phyloP scores from a whole-genome alignment of 2,113 vertebrate species.

The Ifrita kowaldi region DNA sequence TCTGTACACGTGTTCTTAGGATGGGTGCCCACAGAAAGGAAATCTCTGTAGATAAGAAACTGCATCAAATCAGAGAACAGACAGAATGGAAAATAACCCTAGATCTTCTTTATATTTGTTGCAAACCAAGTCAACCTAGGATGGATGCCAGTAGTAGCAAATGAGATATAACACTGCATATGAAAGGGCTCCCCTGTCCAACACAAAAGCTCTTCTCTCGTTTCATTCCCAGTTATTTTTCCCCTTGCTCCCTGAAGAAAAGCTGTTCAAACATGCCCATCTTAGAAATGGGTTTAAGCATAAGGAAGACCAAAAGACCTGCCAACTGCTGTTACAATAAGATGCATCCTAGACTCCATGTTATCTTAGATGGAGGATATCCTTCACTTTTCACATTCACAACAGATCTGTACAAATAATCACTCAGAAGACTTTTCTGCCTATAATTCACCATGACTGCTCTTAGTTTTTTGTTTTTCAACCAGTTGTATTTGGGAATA shows the following conservation, averaged over 20 bases:
- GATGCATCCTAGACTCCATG: too few species aligned
- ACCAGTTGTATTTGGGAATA: neutral
- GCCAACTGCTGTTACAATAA: neutral
- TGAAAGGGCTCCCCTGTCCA: neutral
- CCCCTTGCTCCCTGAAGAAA: neutral
- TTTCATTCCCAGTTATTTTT: neutral
- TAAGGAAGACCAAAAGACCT: neutral
- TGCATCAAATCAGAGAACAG: neutral
- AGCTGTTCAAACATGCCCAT: neutral
- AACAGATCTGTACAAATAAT: neutral
- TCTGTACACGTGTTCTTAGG: neutral
- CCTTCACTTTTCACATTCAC: neutral
- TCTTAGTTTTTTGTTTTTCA: neutral
- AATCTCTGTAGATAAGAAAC: neutral
- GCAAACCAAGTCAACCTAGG: neutral
- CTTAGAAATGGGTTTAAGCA: neutral
- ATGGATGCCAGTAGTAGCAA: neutral
- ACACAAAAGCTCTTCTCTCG: neutral
- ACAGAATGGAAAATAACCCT: neutral
- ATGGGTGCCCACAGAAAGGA: neutral
- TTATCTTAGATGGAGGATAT: neutral
- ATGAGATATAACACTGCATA: neutral
- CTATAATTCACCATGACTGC: neutral
- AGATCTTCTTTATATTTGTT: neutral
- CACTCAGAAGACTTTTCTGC: neutral